Base-by-base conservation (phyloP, 2,797 vertebrate species). In the Hydrophis major region DNA sequence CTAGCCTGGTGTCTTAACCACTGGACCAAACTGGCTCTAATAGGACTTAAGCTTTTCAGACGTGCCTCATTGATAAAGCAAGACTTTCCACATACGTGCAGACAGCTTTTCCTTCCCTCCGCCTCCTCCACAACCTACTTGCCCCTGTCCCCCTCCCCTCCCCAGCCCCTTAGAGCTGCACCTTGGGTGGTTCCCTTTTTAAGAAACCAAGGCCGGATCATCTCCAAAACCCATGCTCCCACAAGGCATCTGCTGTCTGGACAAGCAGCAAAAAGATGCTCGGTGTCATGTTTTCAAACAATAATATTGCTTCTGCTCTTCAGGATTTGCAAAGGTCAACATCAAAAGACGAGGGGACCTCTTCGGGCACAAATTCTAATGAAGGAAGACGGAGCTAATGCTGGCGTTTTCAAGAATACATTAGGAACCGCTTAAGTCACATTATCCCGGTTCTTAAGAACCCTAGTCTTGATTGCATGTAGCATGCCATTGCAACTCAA, bases 401-500 rank as follows among this genome's bases (percentile, higher is more conserved):
- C 86, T 57, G 90, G 57, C 42, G 42, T 91, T 93, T 89, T 61
- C 87, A 66, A 86, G 87, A 89, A 93, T 91, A 91, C 66, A 93
- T 93, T 90, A 93, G 92, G 90, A 90, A 88, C 55, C 88, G 61
- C 86, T 90, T 93, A 93, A 93, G 93, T 78, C 69, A 83, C 28
- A 89, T 91, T 89, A 91, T n/a, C 7, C 66, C 2, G 27, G 61
- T 88, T 93, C 89, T 74, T 25, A 90, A 87, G 92, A 89, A 63
- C 20, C 42, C n/a, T 28, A 47, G 86, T 6, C 86, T 93, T 93
- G 92, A 93, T 93, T 93, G 88, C 92, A 88, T 89, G 87, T 42
- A 10, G n/a, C 20, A 14, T 13, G 56, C 42, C 53, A 69, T 53
- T 89, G 90, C 93, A 93, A 91, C 90, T 86, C 87, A 86, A 91